Base-by-base conservation (phyloP, 1,140 invertebrate genomes). In the Bombus waltoni region DNA sequence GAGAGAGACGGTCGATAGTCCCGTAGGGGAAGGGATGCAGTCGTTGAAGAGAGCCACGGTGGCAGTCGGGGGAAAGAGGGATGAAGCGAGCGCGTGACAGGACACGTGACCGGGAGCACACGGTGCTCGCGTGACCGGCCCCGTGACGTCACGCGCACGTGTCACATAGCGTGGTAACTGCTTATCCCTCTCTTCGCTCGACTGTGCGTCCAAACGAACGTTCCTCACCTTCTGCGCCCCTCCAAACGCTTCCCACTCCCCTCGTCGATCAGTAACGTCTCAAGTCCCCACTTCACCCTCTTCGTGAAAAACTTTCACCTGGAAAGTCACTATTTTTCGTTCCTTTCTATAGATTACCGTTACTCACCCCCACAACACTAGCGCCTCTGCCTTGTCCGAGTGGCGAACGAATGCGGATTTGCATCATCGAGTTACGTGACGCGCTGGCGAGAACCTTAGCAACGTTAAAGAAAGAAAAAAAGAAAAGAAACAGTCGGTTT, bases 81-180 rank as follows among this genome's bases (percentile, higher is more conserved):
- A 53, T 57, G 22, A 44, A 81, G 62, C 79, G 91, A 93, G 93
- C 94, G 94, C 95, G 95, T 95, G 94, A 95, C 94, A 81, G 92
- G 83, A 94, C 95, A 95, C 95, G 95, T 95, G 95, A 95, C 93
- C 87, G 87, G 81, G 90, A 94, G 94, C 95, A 95, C 94, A 95
- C 94, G 91, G 93, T 93, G 90, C 93, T 95, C 94, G 94, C 95
- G 95, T 95, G 95, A 95, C 94, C 92, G 92, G 89, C 90, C 88
- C 89, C 82, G 89, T 95, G 94, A 95, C 95, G 94, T 95, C 94
- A 95, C 88, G 87, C 93, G 94, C 95, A 95, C 95, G 95, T 95
- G 95, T 95, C 93, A 88, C 91, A 91, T 90, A 93, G 95, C 94
- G 93, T 94, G 94, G 94, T 92, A 87, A 89, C 75, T 84, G 73